Percentiles rank a stretch among this genome's conserved stretches.
Conservation (phyloP, 1,140 invertebrate species). For the Apis laboriosa region DNA sequence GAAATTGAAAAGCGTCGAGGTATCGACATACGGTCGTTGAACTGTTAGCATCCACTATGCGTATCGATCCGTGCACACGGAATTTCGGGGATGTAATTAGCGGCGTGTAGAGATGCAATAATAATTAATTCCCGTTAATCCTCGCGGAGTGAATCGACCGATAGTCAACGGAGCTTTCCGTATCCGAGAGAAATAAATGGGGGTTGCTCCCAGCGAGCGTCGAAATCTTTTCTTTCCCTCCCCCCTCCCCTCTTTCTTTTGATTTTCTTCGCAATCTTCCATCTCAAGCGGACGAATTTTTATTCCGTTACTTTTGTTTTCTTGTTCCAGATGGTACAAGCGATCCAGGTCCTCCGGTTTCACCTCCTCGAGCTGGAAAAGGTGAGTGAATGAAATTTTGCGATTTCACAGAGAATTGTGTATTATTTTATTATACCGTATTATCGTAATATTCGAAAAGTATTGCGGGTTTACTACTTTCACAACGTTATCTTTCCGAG, state of each 20-base stretch:
- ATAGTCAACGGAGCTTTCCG: constrained; percentile 11
- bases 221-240: constrained; percentile 11
- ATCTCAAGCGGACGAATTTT: constrained; percentile 42
- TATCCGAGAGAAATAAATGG: constrained; percentile 46
- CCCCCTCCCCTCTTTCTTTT: too few relatives aligned
- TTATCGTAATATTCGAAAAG: too few relatives aligned
- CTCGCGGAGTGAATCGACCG: constrained; percentile 43
- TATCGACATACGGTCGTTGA: constrained; percentile 34
- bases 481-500: too few relatives aligned
- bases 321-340: constrained; percentile 99
- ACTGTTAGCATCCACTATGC: constrained; percentile 23
- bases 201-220: not conserved
- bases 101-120: constrained; percentile 59
- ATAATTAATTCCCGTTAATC: constrained; percentile 68
- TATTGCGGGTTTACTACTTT: too few relatives aligned
- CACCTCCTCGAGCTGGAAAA: constrained; percentile 99
- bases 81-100: constrained; percentile 59
- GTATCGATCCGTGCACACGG: constrained; percentile 34
- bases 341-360: constrained; percentile 99
- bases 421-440: too few relatives aligned
- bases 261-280: too few relatives aligned
- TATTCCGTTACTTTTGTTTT: constrained; percentile 75
- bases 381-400: constrained; percentile 86
- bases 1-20: not conserved
- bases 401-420: constrained; percentile 1